Evolutionary conservation across 2,888 invertebrate genomes (phyloP).

Genomic region (Osmoderma eremita): DNA sequence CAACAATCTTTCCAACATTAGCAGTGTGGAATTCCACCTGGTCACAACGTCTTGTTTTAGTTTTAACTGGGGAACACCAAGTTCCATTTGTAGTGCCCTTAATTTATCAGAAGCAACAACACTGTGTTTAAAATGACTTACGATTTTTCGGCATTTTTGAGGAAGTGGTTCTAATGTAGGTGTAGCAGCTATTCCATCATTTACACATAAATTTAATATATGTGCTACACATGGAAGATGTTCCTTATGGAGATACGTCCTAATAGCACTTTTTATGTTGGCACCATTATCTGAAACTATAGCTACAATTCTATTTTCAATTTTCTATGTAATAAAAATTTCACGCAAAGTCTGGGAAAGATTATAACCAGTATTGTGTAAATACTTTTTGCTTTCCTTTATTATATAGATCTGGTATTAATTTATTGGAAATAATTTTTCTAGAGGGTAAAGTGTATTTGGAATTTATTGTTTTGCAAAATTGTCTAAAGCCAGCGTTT

Average conservation of each 20-base stretch:
- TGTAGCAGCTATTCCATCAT: constrained; percentile 43
- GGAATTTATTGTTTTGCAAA: too few relatives aligned
- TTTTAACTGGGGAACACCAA: constrained; percentile 47
- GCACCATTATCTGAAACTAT: constrained; percentile 52
- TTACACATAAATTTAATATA: constrained; percentile 48
- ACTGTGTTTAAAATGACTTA: constrained; percentile 52
- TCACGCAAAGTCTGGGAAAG: too few relatives aligned
- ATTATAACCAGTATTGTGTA: too few relatives aligned
- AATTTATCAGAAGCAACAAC: constrained; percentile 48
- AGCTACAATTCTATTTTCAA: constrained; percentile 50
- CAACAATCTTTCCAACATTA: constrained; percentile 49
- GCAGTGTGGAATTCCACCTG: constrained; percentile 50
- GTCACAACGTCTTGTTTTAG: constrained; percentile 51
- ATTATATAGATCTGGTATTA: too few relatives aligned
- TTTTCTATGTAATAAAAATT: too few relatives aligned
- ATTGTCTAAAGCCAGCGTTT: too few relatives aligned
- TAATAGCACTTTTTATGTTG: constrained; percentile 52
- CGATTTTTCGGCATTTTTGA: too few relatives aligned
- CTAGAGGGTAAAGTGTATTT: too few relatives aligned
- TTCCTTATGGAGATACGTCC: constrained; percentile 48
- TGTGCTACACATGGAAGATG: constrained; percentile 53
- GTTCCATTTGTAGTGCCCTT: constrained; percentile 47
- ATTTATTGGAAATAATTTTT: too few relatives aligned
- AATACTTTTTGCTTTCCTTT: too few relatives aligned
- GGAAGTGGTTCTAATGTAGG: too few relatives aligned